Percentiles rank a stretch among this genome's conserved stretches.
Conservation (phyloP, 2,888 invertebrate species). For the Phasia obesa region DNA sequence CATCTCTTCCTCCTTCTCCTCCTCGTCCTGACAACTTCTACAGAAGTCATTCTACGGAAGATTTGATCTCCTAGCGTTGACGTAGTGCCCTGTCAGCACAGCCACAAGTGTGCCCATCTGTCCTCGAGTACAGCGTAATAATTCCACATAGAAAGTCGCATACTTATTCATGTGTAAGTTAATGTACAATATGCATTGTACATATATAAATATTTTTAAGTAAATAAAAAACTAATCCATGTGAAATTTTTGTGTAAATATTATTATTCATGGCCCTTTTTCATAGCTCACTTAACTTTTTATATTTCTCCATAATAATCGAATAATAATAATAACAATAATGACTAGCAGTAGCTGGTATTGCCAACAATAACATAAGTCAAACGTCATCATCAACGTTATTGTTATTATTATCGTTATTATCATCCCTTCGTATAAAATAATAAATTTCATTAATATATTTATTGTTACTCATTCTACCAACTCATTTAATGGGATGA, state of each 20-base stretch:
- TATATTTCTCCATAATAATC: constrained; percentile 38
- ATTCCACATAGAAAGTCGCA: too few relatives aligned
- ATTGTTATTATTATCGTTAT: constrained; percentile 10
- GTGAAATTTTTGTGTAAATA: constrained; percentile 78
- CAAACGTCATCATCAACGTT: constrained; percentile 50
- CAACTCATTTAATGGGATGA: constrained; percentile 22
- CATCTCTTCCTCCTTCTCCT: too few relatives aligned
- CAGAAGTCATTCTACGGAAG: too few relatives aligned
- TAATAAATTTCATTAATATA: constrained; percentile 43
- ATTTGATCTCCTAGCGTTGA: too few relatives aligned
- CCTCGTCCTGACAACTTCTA: too few relatives aligned
- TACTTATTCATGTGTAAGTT: background rate
- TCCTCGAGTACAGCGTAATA: too few relatives aligned
- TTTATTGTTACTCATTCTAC: constrained; percentile 39
- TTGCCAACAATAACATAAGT: constrained; percentile 48
- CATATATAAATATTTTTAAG: background rate
- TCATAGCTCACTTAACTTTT: constrained; percentile 80
- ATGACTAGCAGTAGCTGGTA: constrained; percentile 41
- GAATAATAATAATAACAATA: constrained; percentile 47
- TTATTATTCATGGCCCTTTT: constrained; percentile 81
- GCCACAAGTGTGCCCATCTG: too few relatives aligned
- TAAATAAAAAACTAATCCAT: constrained; percentile 34
- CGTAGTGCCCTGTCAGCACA: too few relatives aligned
- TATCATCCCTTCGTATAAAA: constrained; percentile 58
- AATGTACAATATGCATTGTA: background rate